Base-by-base conservation (phyloP, 2,888 invertebrate genomes). In the Romanomermis culicivorax region DNA sequence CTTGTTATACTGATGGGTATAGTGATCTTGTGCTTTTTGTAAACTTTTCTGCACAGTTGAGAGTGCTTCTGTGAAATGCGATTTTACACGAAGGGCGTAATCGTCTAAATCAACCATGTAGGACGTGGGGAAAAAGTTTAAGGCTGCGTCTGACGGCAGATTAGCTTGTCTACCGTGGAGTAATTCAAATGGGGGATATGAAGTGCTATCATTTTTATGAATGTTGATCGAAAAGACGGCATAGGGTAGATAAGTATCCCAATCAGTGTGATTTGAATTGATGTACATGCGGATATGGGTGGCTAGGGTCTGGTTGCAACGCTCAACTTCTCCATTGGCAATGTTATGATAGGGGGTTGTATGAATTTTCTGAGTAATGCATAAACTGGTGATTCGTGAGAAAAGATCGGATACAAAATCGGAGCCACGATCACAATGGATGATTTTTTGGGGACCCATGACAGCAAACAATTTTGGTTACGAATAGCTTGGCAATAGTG, bases 401-500 rank as follows among this genome's bases (percentile, higher is more conserved):
- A 49, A 4, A 14, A 49, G 11, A 4, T 49, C 50, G 7, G 50
- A 49, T 7, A 20, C 27, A 29, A 49, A 49, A 25, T 49, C 20
- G 11, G 11, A 11, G 29, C 50, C 50, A 14, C 29, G 4, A 20
- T 49, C 50, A 27, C 27, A 49, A 4, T n/a, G 26, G 4, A 49
- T 4, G 14, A 7, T 49, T 11, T 7, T n/a, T 11, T 4, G 50
- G 50, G 3, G 50, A 4, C 4, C 50, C 50, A 25, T 29, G 29
- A 4, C 29, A 7, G 27, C 25, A 27, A 11, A 49, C 20, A 27
- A 49, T 27, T 7, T 29, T 11, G 27, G 26, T 29, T 14, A 49
- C 29, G 7, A 43, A 53, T 2, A 63, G 59, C n/a, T 55, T 50
- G 0, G 68, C 66, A 4, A 68, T 59, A 0, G 66, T 66, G 4